Percentiles rank a stretch among this genome's conserved stretches.
Conservation (phyloP, 2,888 invertebrate genomes). For the Helleia helle region DNA sequence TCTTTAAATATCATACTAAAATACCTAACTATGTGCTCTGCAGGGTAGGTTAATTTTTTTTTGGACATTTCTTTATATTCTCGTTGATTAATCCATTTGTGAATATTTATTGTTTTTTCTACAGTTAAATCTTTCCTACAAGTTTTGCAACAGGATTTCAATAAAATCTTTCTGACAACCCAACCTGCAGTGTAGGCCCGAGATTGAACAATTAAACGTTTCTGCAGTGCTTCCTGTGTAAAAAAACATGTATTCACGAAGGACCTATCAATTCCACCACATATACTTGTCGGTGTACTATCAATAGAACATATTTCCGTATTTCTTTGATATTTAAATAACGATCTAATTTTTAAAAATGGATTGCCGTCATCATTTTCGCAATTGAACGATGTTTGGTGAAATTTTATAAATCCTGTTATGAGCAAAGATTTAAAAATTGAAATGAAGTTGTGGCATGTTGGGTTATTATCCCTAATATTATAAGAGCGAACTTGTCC, state of each 20-base stretch:
- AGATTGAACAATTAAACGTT: background rate
- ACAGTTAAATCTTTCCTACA: too few relatives aligned
- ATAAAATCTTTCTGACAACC: background rate
- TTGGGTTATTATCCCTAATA: conserved; percentile 24
- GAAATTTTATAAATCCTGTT: conserved; percentile 22
- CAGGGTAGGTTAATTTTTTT: too few relatives aligned
- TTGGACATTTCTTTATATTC: too few relatives aligned
- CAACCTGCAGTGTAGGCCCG: background rate
- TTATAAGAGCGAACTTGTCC: conserved; percentile 25
- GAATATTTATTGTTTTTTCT: too few relatives aligned
- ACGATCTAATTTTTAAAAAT: background rate
- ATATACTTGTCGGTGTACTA: background rate
- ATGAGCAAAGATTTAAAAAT: conserved; percentile 25
- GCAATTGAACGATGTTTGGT: conserved; percentile 18
- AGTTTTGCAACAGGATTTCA: background rate
- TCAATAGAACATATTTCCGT: background rate
- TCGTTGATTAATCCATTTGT: too few relatives aligned
- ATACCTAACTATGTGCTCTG: too few relatives aligned
- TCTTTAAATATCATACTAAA: too few relatives aligned
- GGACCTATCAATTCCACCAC: background rate
- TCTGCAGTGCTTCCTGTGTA: background rate
- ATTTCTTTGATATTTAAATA: background rate
- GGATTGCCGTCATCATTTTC: conserved; percentile 20
- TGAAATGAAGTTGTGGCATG: conserved; percentile 21
- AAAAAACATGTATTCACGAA: background rate